Percentiles rank a stretch among this genome's conserved stretches.
phyloP scores from a whole-genome alignment of 2,888 invertebrate species.

The Chouioia cunea region DNA sequence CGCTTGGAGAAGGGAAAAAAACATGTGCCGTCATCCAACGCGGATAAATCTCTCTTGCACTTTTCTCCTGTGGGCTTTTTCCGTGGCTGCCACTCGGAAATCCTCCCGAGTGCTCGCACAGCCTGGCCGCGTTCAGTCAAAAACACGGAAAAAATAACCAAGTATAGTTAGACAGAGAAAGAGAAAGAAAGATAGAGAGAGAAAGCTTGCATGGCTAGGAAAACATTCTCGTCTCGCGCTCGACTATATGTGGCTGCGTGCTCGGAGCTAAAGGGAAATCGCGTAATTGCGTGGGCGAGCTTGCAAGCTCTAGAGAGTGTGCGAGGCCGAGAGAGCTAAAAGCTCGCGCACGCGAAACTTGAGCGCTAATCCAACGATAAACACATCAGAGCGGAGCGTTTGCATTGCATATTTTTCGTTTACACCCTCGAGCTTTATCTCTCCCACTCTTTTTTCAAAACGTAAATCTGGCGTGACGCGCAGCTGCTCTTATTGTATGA shows the following conservation, averaged over 20 bases:
- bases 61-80: too few relatives aligned
- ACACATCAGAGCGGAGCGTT: slow-evolving; percentile 47
- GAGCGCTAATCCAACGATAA: slow-evolving; percentile 52
- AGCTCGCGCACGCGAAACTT: slow-evolving; percentile 38
- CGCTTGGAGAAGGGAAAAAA: slow-evolving; percentile 35
- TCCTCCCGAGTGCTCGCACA: not conserved
- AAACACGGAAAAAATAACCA: slow-evolving; percentile 10
- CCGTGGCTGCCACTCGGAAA: not conserved
- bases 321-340: slow-evolving; percentile 27
- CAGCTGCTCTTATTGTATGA: slow-evolving; percentile 27
- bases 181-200: too few relatives aligned
- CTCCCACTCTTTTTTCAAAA: slow-evolving; percentile 2
- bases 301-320: not conserved
- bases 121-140: slow-evolving; percentile 14
- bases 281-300: slow-evolving; percentile 31
- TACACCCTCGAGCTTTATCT: slow-evolving; percentile 15
- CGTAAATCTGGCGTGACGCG: slow-evolving; percentile 33
- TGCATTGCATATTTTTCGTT: slow-evolving; percentile 48
- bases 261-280: slow-evolving; percentile 24
- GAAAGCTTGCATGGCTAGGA: slow-evolving; percentile 36
- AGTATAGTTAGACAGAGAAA: slow-evolving; percentile 33
- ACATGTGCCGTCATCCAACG: slow-evolving; percentile 9
- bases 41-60: slow-evolving; percentile 13
- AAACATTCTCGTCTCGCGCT: slow-evolving; percentile 22
- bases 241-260: slow-evolving; percentile 22